A percentile compares a stretch with the other conserved stretches of the same genome.
Conservation (phyloP, 2,113 vertebrate species). For the Morone chrysops region DNA sequence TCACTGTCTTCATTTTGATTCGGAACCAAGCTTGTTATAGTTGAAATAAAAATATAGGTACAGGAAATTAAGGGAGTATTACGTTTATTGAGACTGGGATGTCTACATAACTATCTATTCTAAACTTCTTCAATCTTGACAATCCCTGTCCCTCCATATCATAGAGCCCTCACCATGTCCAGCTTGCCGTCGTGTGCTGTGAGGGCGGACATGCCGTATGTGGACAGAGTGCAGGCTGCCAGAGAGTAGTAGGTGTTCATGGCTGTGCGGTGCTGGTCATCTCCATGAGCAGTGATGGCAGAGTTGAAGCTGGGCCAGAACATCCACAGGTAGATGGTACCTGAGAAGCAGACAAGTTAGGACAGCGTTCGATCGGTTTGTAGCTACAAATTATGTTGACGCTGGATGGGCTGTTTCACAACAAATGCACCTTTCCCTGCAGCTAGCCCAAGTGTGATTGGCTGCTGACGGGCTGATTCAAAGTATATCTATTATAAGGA, state of each 20-base stretch:
- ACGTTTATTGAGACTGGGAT: too few relatives aligned
- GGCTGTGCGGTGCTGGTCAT: constrained; percentile 87
- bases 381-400: rapidly evolving
- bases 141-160: too few relatives aligned
- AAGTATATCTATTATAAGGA: too few relatives aligned
- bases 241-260: constrained; percentile 94
- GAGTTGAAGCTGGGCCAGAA: constrained; percentile 98
- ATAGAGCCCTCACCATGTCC: constrained; percentile 85
- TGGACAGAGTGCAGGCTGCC: constrained; percentile 87
- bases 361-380: neutral
- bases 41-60: too few relatives aligned
- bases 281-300: constrained; percentile 73
- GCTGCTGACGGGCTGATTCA: too few relatives aligned
- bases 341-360: constrained; percentile 68
- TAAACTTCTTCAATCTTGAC: neutral
- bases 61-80: too few relatives aligned
- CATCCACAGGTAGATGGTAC: constrained; percentile 94
- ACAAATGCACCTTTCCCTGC: too few relatives aligned
- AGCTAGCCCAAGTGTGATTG: too few relatives aligned
- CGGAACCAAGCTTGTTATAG: too few relatives aligned
- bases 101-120: too few relatives aligned
- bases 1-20: neutral
- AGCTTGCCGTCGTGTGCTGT: constrained; percentile 83
- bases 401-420: neutral
- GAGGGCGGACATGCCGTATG: constrained; percentile 86